Evolutionary conservation across 2,797 vertebrate genomes (phyloP).

Genomic region (Platyrinchus mystaceus): DNA sequence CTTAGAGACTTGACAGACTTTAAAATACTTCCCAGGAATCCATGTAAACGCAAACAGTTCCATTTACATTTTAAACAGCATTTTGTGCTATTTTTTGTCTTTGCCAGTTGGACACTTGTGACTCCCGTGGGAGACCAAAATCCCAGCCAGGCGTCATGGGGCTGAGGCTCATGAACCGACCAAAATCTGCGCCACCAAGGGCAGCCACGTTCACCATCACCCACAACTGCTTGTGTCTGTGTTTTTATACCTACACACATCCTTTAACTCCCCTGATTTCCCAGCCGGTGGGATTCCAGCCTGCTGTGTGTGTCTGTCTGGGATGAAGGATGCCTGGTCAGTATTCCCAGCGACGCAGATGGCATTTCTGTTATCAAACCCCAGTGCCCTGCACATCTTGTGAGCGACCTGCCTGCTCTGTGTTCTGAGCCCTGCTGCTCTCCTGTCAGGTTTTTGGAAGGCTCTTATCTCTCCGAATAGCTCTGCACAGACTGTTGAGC

Average conservation of each 20-base stretch:
- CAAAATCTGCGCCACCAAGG: background rate
- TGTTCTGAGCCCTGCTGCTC: background rate
- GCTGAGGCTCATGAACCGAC: background rate
- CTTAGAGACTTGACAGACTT: background rate
- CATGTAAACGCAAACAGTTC: background rate
- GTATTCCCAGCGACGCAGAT: background rate
- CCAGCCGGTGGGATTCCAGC: background rate
- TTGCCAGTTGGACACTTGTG: fast-evolving
- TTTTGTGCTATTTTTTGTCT: background rate
- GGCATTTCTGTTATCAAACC: background rate
- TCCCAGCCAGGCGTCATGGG: fast-evolving
- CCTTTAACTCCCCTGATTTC: no score
- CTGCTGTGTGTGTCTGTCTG: fast-evolving
- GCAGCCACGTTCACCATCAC: background rate
- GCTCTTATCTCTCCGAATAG: background rate
- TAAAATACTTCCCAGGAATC: background rate
- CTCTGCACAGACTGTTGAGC: background rate
- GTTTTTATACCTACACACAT: fast-evolving
- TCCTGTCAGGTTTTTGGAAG: background rate
- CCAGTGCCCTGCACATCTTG: background rate
- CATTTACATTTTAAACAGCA: background rate
- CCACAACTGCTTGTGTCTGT: background rate
- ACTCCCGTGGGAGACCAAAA: background rate
- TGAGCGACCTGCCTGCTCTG: background rate
- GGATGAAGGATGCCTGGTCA: background rate